A percentile compares a stretch with the other conserved stretches of the same genome.
phyloP scores from a whole-genome alignment of 2,888 invertebrate species.

The Tenodera sinensis region DNA sequence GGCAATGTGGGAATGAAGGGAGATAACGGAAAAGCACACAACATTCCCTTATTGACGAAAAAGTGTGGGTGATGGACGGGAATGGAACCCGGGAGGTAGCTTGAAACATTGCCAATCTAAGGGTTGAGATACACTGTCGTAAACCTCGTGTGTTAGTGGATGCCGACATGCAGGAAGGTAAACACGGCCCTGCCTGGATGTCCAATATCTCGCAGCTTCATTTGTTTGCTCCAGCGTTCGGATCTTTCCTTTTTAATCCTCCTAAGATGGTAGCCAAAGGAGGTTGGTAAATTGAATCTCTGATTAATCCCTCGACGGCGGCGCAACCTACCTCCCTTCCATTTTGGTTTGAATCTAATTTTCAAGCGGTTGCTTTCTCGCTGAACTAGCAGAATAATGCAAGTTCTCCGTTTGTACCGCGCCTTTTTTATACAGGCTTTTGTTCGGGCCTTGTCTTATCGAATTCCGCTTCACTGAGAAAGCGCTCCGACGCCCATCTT shows the following conservation, averaged over 20 bases:
- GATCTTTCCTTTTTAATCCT: not conserved
- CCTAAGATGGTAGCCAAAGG: not conserved
- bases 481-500: too few relatives aligned
- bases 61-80: too few relatives aligned
- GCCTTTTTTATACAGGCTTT: not conserved
- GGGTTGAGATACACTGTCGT: too few relatives aligned
- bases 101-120: too few relatives aligned
- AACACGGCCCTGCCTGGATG: too few relatives aligned
- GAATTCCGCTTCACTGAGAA: not conserved
- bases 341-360: not conserved
- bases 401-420: not conserved
- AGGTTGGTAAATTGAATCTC: not conserved
- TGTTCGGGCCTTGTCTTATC: not conserved
- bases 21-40: too few relatives aligned
- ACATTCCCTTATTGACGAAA: too few relatives aligned
- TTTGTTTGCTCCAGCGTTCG: not conserved
- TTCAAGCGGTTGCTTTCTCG: not conserved
- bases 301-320: not conserved
- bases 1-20: too few relatives aligned
- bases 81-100: too few relatives aligned
- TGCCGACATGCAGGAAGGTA: too few relatives aligned
- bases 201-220: not conserved
- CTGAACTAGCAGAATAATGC: not conserved
- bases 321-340: not conserved
- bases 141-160: too few relatives aligned